Base-by-base conservation (phyloP, 2,888 invertebrate genomes). In the Alloplasta piceator region DNA sequence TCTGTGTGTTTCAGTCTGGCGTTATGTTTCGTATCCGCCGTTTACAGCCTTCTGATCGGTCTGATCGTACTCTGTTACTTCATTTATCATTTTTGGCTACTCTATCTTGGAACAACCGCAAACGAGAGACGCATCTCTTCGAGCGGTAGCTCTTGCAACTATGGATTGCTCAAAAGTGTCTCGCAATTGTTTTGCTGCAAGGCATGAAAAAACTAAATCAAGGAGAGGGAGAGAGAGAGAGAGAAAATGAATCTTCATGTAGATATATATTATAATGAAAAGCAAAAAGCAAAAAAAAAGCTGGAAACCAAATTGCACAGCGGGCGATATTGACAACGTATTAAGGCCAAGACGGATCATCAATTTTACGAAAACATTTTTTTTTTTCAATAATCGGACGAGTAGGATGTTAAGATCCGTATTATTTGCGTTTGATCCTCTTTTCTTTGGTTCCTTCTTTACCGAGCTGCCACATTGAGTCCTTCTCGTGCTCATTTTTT, bases 21-120 rank as follows among this genome's bases (percentile, higher is more conserved):
- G 26, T 85, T 93, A 43, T 93, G 93, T 85, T 93, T 93, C 87
- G 92, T 93, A 60, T 92, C 92, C 10, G 92, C 92, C 5, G 84
- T 93, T 61, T 93, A 93, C 86, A 92, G 93, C 79, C 81, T 93
- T 46, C 84, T 92, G 5, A 88, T 92, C 56, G 92, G 92, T 38
- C 74, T 92, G 60, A 88, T 92, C 63, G 85, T 92, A 16, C 74
- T 91, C 43, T 86, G 88, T 68, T 91, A 92, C 80, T 88, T 93
- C 39, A 46, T 92, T 9, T 92, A 92, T 81, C 93, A 93, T 83
- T 85, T 92, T 3, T 92, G 92, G 92, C 83, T 93, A 48, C 87
- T 91, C 26, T 90, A 87, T 71, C 85, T 88, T 50, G 89, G 90
- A 50, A 91, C 87, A 58, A 91, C 91, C 26, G 86, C 90, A 6